Conservation (phyloP, 2,888 invertebrate genomes). For the Xanthorhoe designata region DNA sequence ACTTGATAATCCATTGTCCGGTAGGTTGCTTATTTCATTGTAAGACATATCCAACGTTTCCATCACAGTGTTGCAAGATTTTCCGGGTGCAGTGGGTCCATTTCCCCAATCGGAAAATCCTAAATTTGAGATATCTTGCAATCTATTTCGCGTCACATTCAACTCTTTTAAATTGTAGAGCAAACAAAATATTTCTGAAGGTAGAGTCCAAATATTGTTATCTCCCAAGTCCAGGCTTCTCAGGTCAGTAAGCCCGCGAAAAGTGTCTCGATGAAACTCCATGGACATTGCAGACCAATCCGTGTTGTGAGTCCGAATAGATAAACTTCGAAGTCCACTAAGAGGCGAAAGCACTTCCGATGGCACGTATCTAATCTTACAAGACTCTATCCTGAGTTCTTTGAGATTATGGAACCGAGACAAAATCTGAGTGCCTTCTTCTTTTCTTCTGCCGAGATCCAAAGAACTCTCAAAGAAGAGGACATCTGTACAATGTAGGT, state of each 20-base stretch:
- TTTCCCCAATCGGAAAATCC: slow-evolving; percentile 91
- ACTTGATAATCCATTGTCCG: slow-evolving; percentile 89
- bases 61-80: slow-evolving; percentile 89
- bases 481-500: slow-evolving; percentile 90
- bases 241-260: slow-evolving; percentile 88
- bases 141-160: slow-evolving; percentile 91
- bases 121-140: slow-evolving; percentile 91
- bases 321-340: slow-evolving; percentile 87
- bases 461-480: slow-evolving; percentile 90
- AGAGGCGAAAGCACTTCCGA: slow-evolving; percentile 89
- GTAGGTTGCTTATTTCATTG: slow-evolving; percentile 90
- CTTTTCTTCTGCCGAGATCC: slow-evolving; percentile 84
- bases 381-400: slow-evolving; percentile 90
- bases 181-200: slow-evolving; percentile 90
- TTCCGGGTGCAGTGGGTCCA: slow-evolving; percentile 88
- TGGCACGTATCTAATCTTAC: slow-evolving; percentile 91
- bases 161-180: slow-evolving; percentile 88
- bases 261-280: slow-evolving; percentile 90
- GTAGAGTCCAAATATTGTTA: slow-evolving; percentile 92
- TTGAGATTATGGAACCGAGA: slow-evolving; percentile 87
- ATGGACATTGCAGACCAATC: slow-evolving; percentile 93
- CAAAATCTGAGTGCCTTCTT: slow-evolving; percentile 84
- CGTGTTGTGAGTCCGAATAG: slow-evolving; percentile 90
- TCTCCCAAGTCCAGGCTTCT: slow-evolving; percentile 89
- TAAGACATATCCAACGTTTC: slow-evolving; percentile 90